These are phyloP conservation scores for Agrilus planipennis DNA, from an alignment of 1,140 invertebrate genomes.

Conservation along the genomic window DNA sequence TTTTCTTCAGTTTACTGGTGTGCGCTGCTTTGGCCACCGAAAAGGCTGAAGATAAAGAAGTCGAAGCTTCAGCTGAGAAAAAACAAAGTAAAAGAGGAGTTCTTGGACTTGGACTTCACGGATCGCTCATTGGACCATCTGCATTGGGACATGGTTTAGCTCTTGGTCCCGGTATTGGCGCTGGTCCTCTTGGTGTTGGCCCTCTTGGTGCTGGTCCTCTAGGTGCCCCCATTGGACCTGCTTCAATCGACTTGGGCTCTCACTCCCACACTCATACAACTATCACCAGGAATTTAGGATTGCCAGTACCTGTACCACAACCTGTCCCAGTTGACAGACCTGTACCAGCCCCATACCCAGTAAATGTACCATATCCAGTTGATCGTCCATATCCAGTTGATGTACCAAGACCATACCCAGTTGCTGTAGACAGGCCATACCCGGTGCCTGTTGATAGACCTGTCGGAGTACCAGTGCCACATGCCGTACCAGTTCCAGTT, in stretches of 20 bases:
- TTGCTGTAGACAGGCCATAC: slow-evolving; percentile 16
- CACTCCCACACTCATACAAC: slow-evolving; percentile 13
- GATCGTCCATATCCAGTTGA: slow-evolving; percentile 16
- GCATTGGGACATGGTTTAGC: neutral
- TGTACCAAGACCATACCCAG: slow-evolving; percentile 35
- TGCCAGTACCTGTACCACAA: slow-evolving; percentile 14
- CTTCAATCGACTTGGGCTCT: slow-evolving; percentile 2
- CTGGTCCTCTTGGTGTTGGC: neutral
- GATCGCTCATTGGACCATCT: neutral
- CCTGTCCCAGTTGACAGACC: slow-evolving; percentile 13
- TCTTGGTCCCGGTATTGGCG: neutral
- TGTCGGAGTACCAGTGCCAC: slow-evolving; percentile 35
- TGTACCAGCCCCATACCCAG: slow-evolving; percentile 8
- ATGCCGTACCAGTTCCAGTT: slow-evolving; percentile 24
- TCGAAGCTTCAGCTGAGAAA: slow-evolving; percentile 5
- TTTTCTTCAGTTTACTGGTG: slow-evolving; percentile 7
- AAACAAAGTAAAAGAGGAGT: slow-evolving; percentile 9
- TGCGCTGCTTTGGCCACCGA: slow-evolving; percentile 2
- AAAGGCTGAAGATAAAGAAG: no score
- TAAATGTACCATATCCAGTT: slow-evolving; percentile 12
- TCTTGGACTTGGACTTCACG: slow-evolving; percentile 7
- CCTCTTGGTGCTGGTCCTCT: no score
- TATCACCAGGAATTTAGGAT: slow-evolving; percentile 14
- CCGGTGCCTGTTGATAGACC: slow-evolving; percentile 22
- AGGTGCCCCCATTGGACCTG: neutral